Percentiles rank a stretch among this genome's conserved stretches.
Conservation (phyloP, 2,888 invertebrate species). For the Drosophila nigricruria region DNA sequence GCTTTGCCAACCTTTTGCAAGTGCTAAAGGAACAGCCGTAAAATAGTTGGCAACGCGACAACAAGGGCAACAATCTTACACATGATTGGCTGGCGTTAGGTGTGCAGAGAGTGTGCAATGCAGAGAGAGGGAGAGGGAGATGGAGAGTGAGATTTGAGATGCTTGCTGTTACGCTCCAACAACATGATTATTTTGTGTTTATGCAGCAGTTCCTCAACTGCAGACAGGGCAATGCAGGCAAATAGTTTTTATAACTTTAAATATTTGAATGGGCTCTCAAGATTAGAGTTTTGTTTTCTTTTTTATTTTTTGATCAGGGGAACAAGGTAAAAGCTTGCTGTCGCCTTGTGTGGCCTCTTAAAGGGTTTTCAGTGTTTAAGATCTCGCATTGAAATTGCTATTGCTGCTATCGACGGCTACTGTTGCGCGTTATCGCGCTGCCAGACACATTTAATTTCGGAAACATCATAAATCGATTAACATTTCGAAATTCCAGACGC, state of each 20-base stretch:
- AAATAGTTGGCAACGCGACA: slow-evolving; percentile 60
- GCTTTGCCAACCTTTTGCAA: slow-evolving; percentile 29
- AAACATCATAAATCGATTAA: slow-evolving; percentile 79
- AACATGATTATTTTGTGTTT: slow-evolving; percentile 80
- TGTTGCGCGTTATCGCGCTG: slow-evolving; percentile 60
- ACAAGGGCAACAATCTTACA: slow-evolving; percentile 60
- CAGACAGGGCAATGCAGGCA: slow-evolving; percentile 21
- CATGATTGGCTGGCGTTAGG: slow-evolving; percentile 71
- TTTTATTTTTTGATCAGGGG: slow-evolving; percentile 26
- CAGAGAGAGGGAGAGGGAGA: background rate
- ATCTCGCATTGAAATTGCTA: slow-evolving; percentile 15
- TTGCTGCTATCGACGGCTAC: slow-evolving; percentile 52
- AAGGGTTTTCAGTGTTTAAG: slow-evolving; percentile 50
- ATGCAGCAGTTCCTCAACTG: slow-evolving; percentile 25
- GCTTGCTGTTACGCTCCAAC: slow-evolving; percentile 31
- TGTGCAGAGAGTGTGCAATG: background rate
- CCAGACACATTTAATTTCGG: slow-evolving; percentile 67
- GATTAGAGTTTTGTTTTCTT: slow-evolving; percentile 47
- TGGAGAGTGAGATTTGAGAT: background rate
- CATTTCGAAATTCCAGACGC: slow-evolving; percentile 50
- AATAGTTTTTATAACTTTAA: slow-evolving; percentile 57
- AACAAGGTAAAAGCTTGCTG: background rate
- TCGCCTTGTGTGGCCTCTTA: slow-evolving; percentile 68
- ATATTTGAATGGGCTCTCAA: slow-evolving; percentile 40
- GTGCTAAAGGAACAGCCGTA: slow-evolving; percentile 27